phyloP scores from a whole-genome alignment of 2,797 vertebrate genomes.

The Sebastes cheni region DNA sequence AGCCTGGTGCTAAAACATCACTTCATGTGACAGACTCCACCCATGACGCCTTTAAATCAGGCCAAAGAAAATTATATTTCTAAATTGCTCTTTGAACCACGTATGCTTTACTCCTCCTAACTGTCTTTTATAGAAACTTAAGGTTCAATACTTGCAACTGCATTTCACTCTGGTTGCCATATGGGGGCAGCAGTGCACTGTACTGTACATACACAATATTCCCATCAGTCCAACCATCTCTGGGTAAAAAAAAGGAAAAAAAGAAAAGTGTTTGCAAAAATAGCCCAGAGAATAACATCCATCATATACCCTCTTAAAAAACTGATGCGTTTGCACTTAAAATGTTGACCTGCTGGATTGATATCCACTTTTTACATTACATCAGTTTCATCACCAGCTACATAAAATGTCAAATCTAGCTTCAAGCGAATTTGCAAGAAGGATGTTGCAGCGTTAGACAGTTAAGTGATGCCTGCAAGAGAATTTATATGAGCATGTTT shows the following conservation, averaged over 20 bases:
- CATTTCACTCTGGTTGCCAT: conserved; percentile 19
- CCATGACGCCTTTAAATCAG: background rate
- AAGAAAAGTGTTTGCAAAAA: background rate
- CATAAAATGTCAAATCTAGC: background rate
- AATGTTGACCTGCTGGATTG: background rate
- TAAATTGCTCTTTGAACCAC: background rate
- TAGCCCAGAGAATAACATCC: background rate
- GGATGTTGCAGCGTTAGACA: background rate
- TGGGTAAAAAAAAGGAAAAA: background rate
- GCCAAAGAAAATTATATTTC: background rate
- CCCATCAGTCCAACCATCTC: background rate
- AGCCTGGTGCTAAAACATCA: background rate
- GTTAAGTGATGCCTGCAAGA: background rate
- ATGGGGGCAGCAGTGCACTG: conserved; percentile 67
- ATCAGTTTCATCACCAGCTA: background rate
- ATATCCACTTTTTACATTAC: background rate
- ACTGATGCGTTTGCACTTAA: conserved; percentile 1
- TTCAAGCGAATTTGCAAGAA: background rate
- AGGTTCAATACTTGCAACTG: background rate
- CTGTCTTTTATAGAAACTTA: background rate
- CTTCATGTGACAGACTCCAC: background rate
- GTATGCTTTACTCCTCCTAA: background rate
- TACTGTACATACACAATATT: background rate
- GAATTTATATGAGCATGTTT: background rate
- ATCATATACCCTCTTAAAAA: background rate